These are phyloP conservation scores for Spheniscus mendiculus DNA, from an alignment of 2,113 vertebrate species.

Conservation along the genomic window DNA sequence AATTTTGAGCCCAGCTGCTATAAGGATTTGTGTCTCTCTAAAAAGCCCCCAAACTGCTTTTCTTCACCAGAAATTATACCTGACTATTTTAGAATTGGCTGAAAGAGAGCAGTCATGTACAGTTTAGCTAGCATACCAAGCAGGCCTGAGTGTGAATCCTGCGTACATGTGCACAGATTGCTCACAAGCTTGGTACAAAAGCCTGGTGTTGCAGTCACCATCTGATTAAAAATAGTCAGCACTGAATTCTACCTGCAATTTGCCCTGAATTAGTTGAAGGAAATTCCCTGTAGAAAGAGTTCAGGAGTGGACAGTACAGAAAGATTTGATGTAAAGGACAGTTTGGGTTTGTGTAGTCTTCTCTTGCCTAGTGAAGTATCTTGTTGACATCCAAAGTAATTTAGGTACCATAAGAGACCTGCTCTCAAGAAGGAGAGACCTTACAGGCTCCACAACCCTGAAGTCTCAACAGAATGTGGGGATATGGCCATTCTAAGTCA, in stretches of 20 bases:
- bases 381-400: background rate
- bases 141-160: background rate
- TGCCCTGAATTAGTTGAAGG: background rate
- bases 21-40: background rate
- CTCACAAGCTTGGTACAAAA: background rate
- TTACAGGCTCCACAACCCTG: background rate
- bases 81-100: background rate
- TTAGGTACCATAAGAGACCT: background rate
- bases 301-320: background rate
- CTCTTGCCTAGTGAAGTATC: background rate
- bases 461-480: background rate
- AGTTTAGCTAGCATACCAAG: background rate
- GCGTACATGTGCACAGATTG: background rate
- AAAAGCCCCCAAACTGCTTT: background rate
- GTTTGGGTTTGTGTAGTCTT: background rate
- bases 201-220: background rate
- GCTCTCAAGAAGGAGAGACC: background rate
- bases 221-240: background rate
- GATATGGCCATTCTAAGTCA: background rate
- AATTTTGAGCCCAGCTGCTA: background rate
- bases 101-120: rapidly evolving
- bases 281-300: background rate
- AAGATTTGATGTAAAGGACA: background rate
- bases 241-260: background rate
- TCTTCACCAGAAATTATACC: background rate